Base-by-base conservation (phyloP, 1,140 invertebrate species). In the Scaptomyza graminum region DNA sequence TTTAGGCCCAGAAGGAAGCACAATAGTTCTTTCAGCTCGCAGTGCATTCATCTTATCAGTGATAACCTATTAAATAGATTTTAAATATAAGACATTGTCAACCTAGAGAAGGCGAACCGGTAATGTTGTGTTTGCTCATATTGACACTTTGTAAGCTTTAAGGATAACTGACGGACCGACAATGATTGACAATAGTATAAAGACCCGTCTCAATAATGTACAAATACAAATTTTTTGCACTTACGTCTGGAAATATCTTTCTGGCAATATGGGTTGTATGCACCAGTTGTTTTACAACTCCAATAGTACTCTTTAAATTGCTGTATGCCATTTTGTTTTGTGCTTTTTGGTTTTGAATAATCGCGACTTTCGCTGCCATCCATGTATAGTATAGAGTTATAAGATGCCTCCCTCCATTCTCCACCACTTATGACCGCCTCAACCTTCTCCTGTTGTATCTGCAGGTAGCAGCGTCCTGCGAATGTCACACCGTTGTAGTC, bases 331-430 rank as follows among this genome's bases (percentile, higher is more conserved):
- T 0, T 6, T 1, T 0, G 3, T 7, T 8, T 0, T 0, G 6
- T 22, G 18, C 2, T 22, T 22, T 22, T 9, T 9, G 31, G 18
- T 16, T 76, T 84, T 0, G 80, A 69, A 6, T 69, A 61, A 22
- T 84, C 80, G 5, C 65, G 69, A 37, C 80, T 84, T 16, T 7
- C 0, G 2, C 76, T 60, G 1, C 73, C 80, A 31, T 84, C 65
- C 34, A 84, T 46, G 3, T 44, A 3, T 8, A 1, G 3, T 11
- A 39, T 16, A 5, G 12, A 2, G 37, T 5, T 50, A 0, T 11
- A 2, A 0, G n/a, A 9, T 9, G 9, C 8, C 31, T 1, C 8
- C 50, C 3, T 1, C 0, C 1, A 61, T 68, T 0, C 1, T 34
- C 31, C 31, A 34, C 80, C 80, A 4, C 16, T 7, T 47, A 84